Evolutionary conservation across 2,888 invertebrate genomes (phyloP), one percentile per base, ranked within the genome.

Genomic region (Herminia tarsipennalis): DNA sequence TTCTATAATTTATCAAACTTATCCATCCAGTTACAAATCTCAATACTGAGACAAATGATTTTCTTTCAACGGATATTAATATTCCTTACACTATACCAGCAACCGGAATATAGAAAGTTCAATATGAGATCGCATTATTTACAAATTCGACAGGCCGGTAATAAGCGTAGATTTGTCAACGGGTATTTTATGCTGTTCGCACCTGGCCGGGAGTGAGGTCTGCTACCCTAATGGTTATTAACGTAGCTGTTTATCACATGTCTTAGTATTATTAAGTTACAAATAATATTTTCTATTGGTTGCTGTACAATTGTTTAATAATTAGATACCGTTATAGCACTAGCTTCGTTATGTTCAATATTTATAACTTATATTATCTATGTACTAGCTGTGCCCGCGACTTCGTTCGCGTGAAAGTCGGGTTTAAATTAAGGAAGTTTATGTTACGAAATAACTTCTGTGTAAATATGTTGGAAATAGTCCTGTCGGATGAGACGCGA

Each of bases 131-230:
- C 28, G 32, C 51, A 55, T 62, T 51, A 58, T 41, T 57, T 44
- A 54, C 17, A n/a, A 25, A 35, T 36, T 58, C 36, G 58, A 55
- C 55, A 51, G 58, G 40, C 10, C 30, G 44, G 45, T 49, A 44
- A 58, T 58, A 58, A 33, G 38, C 33, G 39, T 41, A 51, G 43
- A 61, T 62, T 51, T 61, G 35, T 62, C 51, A 55, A 42, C 51
- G 35, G 24, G 22, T 42, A 43, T 28, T 50, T 44, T 44, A 35
- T 46, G 47, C 28, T 38, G 13, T 20, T 27, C 24, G 9, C 60
- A 61, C 55, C 55, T 61, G 62, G 20, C 21, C 9, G 28, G n/a
- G 29, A 34, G 29, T 45, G 34, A 45, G 38, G 28, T 38, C 39
- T 29, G 21, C 5, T 14, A 17, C 25, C 13, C 16, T 27, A 33